Evolutionary conservation across 2,797 vertebrate species (phyloP), one percentile per base, ranked within the genome.

Genomic region (Chiloscyllium punctatum): DNA sequence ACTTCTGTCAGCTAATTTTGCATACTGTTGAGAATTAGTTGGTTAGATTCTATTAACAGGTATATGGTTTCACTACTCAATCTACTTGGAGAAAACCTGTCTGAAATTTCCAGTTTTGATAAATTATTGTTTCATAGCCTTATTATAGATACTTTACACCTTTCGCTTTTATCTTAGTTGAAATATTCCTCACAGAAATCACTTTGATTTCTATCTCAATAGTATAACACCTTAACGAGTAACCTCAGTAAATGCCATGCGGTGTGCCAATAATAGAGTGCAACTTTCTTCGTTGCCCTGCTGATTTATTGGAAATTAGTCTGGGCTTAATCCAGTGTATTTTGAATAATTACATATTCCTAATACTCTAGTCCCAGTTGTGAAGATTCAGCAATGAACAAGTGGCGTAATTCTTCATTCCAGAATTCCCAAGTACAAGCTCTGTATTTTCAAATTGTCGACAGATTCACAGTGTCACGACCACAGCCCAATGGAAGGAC

Each of bases 401-500:
- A 27, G 92, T 94, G 92, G 18, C 62, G 5, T 66, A 94, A 94
- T 37, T 1, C 18, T 48, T 94, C 23, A 71, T 94, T 9, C 92
- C 66, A 42, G 57, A 0, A 16, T 91, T 91, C 88, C 88, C 87
- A 62, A 53, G 27, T 16, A 30, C 27, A 71, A 27, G 0, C 68
- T 94, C n/a, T 94, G 37, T 91, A 48, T 72, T 94, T 68, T 94
- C 23, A 69, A 71, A 94, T 71, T 94, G n/a, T 71, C 66, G 71
- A 23, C 37, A 27, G 23, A 72, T 42, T 71, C 66, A 27, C n/a
- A 48, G 2, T 48, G 37, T 30, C 57, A 18, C 9, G 15, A 6
- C 72, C n/a, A 30, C 42, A 72, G 51, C 68, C 18, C 92, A 11
- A 23, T 71, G 91, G 21, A 27, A 30, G n/a, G 21, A 68, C 21